Percentiles rank a stretch among this genome's conserved stretches.
Evolutionary conservation across 2,797 vertebrate species (phyloP).

Genomic region (Melopsittacus undulatus): DNA sequence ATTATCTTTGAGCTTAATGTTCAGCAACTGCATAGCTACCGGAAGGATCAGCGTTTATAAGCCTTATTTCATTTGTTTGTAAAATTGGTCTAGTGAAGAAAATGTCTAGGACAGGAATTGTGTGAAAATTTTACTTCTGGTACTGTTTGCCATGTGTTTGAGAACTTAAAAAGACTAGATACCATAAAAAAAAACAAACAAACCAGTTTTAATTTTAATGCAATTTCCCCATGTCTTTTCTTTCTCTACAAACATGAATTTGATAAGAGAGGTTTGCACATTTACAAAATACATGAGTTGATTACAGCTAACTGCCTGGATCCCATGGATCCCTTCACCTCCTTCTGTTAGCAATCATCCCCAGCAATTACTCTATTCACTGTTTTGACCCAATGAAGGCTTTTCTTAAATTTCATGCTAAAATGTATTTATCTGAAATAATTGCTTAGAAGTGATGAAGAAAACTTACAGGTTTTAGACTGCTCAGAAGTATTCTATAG

Average conservation of each 20-base stretch:
- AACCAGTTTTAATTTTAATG: not conserved
- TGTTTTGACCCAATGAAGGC: not conserved
- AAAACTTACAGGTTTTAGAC: not conserved
- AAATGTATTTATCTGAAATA: not conserved
- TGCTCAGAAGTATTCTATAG: not conserved
- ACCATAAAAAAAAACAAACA: not conserved
- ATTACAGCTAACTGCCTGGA: not conserved
- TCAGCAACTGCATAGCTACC: not conserved
- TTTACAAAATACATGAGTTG: not conserved
- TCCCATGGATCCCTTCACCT: not conserved
- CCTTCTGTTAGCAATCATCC: not conserved
- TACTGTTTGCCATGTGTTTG: not conserved
- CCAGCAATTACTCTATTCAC: not conserved
- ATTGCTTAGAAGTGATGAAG: not conserved
- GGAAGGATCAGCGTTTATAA: not conserved
- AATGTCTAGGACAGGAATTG: not conserved
- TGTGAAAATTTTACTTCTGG: not conserved
- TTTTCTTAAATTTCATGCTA: not conserved
- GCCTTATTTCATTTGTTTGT: not conserved
- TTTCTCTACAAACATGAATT: not conserved
- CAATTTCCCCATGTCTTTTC: not conserved
- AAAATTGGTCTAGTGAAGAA: not conserved
- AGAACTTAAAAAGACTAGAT: not conserved
- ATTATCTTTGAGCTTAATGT: not conserved
- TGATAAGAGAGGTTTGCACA: not conserved